These are phyloP conservation scores for Podarcis raffonei DNA, from an alignment of 2,113 vertebrate genomes.

Conservation along the genomic window DNA sequence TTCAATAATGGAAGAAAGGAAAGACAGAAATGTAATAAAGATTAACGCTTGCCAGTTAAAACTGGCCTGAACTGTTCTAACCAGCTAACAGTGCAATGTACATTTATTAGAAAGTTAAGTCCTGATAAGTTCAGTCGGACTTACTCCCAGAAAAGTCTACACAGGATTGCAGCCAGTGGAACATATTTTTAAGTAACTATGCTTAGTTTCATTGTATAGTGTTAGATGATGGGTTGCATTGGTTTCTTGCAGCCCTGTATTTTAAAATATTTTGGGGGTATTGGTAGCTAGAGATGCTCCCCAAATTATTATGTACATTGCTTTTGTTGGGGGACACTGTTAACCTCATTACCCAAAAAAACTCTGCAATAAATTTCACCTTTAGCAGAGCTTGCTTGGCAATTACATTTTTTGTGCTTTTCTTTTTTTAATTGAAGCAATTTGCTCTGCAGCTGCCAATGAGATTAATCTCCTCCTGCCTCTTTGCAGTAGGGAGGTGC, in stretches of 20 bases:
- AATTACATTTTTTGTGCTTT: not conserved
- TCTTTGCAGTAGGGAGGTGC: conserved; percentile 62
- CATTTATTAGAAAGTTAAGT: no score
- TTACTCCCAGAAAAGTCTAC: no score
- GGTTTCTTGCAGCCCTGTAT: not conserved
- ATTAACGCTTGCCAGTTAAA: not conserved
- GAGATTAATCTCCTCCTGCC: conserved; percentile 56
- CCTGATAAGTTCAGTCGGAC: no score
- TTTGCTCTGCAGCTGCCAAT: not conserved
- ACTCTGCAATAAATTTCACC: conserved; percentile 58
- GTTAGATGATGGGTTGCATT: not conserved
- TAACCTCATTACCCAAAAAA: conserved; percentile 21
- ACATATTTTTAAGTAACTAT: not conserved
- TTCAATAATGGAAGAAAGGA: not conserved
- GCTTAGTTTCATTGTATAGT: not conserved
- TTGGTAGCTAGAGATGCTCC: conserved; percentile 55
- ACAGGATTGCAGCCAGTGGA: not conserved
- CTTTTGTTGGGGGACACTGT: conserved; percentile 55
- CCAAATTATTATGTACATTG: conserved; percentile 50
- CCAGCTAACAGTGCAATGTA: not conserved
- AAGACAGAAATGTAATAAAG: no score
- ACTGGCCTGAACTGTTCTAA: not conserved
- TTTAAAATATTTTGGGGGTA: conserved; percentile 33
- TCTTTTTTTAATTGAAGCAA: conserved; percentile 38
- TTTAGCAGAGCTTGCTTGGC: conserved; percentile 50